Evolutionary conservation across 2,888 invertebrate species (phyloP), one percentile per base, ranked within the genome.

Genomic region (Callosobruchus maculatus): DNA sequence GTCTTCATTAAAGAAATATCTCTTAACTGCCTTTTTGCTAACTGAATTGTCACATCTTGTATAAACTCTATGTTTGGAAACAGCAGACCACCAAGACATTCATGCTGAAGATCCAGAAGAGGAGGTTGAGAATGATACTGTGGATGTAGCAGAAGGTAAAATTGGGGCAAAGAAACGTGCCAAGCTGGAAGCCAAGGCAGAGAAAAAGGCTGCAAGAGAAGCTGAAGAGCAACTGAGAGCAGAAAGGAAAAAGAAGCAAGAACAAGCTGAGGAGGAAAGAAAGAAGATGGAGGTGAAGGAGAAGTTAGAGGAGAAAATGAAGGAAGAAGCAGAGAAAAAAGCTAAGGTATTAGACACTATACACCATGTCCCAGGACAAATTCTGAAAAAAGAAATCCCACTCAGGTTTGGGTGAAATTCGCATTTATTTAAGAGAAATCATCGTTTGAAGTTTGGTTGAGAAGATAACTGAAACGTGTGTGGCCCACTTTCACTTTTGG

Each of bases 161-260:
- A 91, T 95, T 85, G 98, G 98, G 13, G 94, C 97, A 0, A 99
- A 98, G 88, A 99, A 98, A 88, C 89, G 95, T 31, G 96, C 95
- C 0, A 99, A 99, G 86, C 86, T 98, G 68, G 97, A 97, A 88
- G 96, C 96, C 0, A 99, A 99, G 86, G 93, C 94, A 79, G 97
- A 95, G 84, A 96, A 93, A 85, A 94, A 93, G 84, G 91, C 92
- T 71, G 93, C 92, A 77, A 90, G 95, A 80, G 98, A 97, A 89
- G 93, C 91, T 21, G 94, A 95, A 81, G 91, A 95, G 79, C 90
- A 92, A 75, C 89, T 93, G 75, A 89, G 96, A 66, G 94, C 94
- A 81, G 94, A 96, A 72, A 93, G 91, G 77, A 96, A 95, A 84
- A 93, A 92, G 92, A 92, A 82, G 69, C 76, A 79, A 49, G 90